Percentiles rank a stretch among this genome's conserved stretches.
Conservation (phyloP, 2,888 invertebrate genomes). For the Noctuana brunneofusca region DNA sequence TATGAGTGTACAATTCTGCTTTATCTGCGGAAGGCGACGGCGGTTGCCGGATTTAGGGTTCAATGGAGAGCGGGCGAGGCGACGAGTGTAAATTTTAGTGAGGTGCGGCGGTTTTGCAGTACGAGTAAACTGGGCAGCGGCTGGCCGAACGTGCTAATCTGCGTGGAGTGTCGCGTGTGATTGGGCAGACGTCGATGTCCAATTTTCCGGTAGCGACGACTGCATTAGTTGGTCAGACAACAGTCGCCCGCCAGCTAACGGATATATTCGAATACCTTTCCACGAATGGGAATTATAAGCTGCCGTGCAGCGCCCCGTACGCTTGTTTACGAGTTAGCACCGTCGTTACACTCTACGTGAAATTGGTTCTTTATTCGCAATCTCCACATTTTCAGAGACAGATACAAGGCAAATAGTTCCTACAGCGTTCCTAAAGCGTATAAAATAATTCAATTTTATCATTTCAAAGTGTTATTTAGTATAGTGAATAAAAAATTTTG, state of each 20-base stretch:
- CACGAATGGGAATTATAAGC: conserved; percentile 34
- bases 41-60: conserved; percentile 52
- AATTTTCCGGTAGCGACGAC: conserved; percentile 72
- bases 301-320: conserved; percentile 18
- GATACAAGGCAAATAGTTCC: background rate
- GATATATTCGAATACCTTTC: conserved; percentile 56
- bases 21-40: conserved; percentile 49
- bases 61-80: conserved; percentile 60
- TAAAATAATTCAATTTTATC: no score
- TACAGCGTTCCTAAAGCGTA: no score
- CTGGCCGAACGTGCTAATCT: conserved; percentile 67
- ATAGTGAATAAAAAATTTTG: no score
- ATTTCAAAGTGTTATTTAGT: no score
- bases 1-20: conserved; percentile 69
- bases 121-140: conserved; percentile 55
- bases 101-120: conserved; percentile 50
- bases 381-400: background rate
- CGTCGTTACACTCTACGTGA: background rate
- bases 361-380: background rate
- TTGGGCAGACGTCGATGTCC: conserved; percentile 77
- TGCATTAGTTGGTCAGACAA: conserved; percentile 73
- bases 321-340: background rate
- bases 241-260: conserved; percentile 61
- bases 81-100: conserved; percentile 63
- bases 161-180: conserved; percentile 80